phyloP scores from a whole-genome alignment of 1,140 invertebrate genomes.

The Drosophila insularis region DNA sequence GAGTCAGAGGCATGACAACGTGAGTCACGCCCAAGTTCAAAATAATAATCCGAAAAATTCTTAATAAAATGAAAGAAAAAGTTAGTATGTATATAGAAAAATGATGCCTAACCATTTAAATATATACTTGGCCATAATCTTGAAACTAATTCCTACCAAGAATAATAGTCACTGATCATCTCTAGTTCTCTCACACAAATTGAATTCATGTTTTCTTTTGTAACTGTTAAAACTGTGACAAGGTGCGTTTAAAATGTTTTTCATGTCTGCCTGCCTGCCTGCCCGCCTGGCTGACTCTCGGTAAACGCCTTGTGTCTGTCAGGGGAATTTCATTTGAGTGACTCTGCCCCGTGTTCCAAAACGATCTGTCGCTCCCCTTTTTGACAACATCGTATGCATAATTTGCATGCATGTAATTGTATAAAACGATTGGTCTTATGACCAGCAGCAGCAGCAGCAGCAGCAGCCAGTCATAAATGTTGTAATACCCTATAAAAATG shows the following conservation, averaged over 20 bases:
- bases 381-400: constrained; percentile 68
- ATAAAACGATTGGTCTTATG: constrained; percentile 53
- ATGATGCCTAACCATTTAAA: not conserved
- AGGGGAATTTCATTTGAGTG: constrained; percentile 38
- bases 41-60: not conserved
- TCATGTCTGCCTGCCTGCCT: constrained; percentile 52
- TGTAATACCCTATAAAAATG: constrained; percentile 42
- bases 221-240: constrained; percentile 68
- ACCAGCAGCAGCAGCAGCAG: constrained; percentile 27
- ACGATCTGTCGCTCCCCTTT: constrained; percentile 65
- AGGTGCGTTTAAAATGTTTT: constrained; percentile 77
- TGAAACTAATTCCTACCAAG: too few species aligned
- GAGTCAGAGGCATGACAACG: not conserved
- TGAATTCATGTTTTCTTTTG: constrained; percentile 67
- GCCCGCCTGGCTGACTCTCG: constrained; percentile 27
- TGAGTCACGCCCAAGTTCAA: constrained; percentile 6
- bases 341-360: constrained; percentile 52
- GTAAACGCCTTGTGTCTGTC: constrained; percentile 57
- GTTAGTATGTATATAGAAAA: not conserved
- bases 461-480: constrained; percentile 59
- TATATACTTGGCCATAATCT: too few species aligned
- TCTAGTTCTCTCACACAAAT: constrained; percentile 38
- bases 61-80: not conserved
- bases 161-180: not conserved
- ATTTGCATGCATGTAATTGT: constrained; percentile 64